Evolutionary conservation across 2,113 vertebrate genomes (phyloP), one percentile per base, ranked within the genome.

Genomic region (Bujurquina vittata): DNA sequence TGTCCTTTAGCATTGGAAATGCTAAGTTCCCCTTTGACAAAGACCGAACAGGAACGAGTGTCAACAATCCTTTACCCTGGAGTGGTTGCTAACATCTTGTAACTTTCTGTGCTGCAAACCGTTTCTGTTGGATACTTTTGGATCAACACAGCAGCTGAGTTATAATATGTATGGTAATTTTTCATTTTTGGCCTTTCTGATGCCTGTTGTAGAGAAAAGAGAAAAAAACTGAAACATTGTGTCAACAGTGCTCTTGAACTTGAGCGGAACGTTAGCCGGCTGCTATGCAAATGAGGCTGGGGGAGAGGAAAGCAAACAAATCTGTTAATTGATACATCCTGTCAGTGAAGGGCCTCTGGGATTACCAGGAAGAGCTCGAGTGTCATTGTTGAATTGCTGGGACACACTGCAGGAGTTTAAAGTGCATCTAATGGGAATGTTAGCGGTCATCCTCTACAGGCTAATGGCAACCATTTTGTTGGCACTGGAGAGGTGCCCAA

Each of bases 1-100:
- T 95, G 95, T 95, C 95, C 95, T 95, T 93, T 92, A 93, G 92
- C 92, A 91, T 94, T 54, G 87, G 78, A 84, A 85, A 91, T 89
- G 88, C 92, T 93, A 92, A 94, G 82, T 87, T 92, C 91, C 85
- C 81, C 73, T 84, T 87, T 93, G 93, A 95, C 85, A 78, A 91
- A 95, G 88, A 95, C 74, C 20, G 87, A 93, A 94, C 80, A 58
- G 88, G 90, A 94, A 72, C 46, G 84, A 91, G 87, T 80, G 93
- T 92, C 94, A 93, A 88, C 93, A 92, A 43, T 2, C 43, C 87
- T 90, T 85, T 40, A 79, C 84, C 90, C 92, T n/a, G 58, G 43
- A 87, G 91, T 40, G 75, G 67, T 83, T 18, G 69, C 75, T 84
- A 92, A 89, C 92, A 92, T 93, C 84, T 93, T 92, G 80, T 85